phyloP scores from a whole-genome alignment of 2,888 invertebrate species.

The Standfussiana lucernea region DNA sequence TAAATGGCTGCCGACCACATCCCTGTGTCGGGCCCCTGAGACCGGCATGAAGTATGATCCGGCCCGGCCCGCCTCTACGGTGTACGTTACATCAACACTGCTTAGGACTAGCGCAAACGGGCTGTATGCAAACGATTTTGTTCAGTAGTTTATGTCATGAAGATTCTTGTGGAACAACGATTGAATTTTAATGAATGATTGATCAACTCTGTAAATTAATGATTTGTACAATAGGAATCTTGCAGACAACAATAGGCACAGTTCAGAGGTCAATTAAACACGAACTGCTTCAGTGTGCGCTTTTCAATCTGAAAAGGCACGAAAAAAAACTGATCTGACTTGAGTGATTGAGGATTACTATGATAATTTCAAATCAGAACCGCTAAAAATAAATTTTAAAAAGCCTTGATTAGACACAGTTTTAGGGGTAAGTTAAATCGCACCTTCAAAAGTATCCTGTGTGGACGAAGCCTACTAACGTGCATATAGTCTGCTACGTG shows the following conservation, averaged over 20 bases:
- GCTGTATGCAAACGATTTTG: conserved; percentile 11
- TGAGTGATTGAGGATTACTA: neutral
- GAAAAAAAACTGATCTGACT: neutral
- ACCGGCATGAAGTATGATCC: conserved; percentile 33
- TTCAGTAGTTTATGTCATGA: neutral
- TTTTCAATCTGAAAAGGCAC: neutral
- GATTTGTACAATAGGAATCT: neutral
- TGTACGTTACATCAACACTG: conserved; percentile 43
- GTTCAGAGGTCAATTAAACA: neutral
- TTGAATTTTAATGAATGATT: neutral
- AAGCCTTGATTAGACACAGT: neutral
- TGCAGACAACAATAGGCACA: neutral
- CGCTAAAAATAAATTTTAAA: neutral
- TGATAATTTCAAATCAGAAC: neutral
- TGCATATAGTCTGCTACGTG: neutral
- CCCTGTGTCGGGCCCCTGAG: conserved; percentile 24
- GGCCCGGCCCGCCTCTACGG: conserved; percentile 31
- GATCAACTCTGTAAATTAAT: neutral
- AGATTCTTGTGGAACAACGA: neutral
- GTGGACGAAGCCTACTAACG: neutral
- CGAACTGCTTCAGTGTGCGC: neutral
- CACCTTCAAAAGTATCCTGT: neutral
- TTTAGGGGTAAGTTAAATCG: neutral
- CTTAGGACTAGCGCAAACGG: conserved; percentile 17
- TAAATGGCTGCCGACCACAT: conserved; percentile 43